These are phyloP conservation scores for Platyrinchus mystaceus DNA, from an alignment of 2,797 vertebrate species.

Conservation along the genomic window DNA sequence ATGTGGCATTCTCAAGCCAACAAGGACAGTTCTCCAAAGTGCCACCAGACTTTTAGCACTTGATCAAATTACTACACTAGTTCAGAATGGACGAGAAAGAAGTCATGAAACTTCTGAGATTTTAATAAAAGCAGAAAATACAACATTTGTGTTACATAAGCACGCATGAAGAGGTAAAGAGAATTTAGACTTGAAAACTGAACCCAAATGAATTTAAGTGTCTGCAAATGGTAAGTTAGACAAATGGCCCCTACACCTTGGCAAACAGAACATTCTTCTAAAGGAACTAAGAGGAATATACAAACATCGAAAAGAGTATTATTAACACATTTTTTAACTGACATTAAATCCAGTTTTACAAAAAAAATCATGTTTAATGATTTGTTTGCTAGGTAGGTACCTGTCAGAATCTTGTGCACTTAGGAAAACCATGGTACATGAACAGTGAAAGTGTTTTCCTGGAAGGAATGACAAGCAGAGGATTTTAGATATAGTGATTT, in stretches of 20 bases:
- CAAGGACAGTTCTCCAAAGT: neutral
- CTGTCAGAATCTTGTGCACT: neutral
- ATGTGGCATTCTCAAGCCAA: neutral
- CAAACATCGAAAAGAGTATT: neutral
- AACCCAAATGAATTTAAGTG: neutral
- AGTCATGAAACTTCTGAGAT: neutral
- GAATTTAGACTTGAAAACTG: neutral
- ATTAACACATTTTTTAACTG: neutral
- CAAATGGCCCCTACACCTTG: neutral
- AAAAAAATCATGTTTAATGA: neutral
- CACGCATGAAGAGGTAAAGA: neutral
- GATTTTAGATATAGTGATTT: neutral
- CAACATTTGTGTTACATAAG: neutral
- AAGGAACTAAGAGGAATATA: neutral
- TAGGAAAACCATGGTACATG: neutral
- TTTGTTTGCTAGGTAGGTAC: neutral
- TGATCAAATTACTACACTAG: neutral
- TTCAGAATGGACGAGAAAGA: neutral
- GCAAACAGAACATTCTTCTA: neutral
- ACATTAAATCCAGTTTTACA: neutral
- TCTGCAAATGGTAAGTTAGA: neutral
- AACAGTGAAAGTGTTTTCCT: neutral
- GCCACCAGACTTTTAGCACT: neutral
- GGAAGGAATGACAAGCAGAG: neutral
- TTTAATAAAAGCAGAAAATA: neutral